phyloP scores from a whole-genome alignment of 2,888 invertebrate species.

The Hermaeophaga mercurialis region DNA sequence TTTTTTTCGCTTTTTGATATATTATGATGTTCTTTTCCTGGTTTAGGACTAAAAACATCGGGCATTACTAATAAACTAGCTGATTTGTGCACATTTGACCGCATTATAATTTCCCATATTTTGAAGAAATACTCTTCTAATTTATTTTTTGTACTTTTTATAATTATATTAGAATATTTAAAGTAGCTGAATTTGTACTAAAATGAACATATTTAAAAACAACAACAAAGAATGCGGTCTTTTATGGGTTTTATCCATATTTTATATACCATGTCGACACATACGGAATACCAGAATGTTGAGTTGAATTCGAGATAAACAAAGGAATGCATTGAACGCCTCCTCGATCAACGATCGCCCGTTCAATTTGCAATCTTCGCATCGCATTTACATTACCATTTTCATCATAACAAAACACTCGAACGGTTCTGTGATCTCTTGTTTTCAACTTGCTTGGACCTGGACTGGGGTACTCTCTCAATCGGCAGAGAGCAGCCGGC shows the following conservation, averaged over 20 bases:
- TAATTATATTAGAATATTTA: too few relatives aligned
- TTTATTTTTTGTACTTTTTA: too few relatives aligned
- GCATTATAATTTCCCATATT: too few relatives aligned
- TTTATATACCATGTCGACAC: not conserved
- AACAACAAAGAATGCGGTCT: not conserved
- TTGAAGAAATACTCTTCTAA: too few relatives aligned
- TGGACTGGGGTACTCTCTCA: not conserved
- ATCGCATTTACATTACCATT: slow-evolving; percentile 20
- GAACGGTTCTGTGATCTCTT: slow-evolving; percentile 2
- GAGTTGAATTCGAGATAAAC: not conserved
- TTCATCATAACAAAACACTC: not conserved
- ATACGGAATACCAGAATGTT: not conserved
- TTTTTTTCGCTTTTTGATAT: too few relatives aligned
- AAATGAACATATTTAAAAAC: not conserved
- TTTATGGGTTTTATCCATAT: too few relatives aligned
- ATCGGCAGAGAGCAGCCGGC: slow-evolving; percentile 2
- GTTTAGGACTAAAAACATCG: too few relatives aligned
- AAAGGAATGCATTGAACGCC: slow-evolving; percentile 23
- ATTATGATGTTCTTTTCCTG: too few relatives aligned
- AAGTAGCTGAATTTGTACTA: too few relatives aligned
- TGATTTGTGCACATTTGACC: too few relatives aligned
- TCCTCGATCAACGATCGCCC: slow-evolving; percentile 26
- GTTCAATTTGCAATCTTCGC: slow-evolving; percentile 28
- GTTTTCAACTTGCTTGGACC: not conserved
- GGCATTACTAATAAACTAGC: too few relatives aligned